Conservation (phyloP, 2,113 vertebrate genomes). For the Periophthalmodon schlosseri region DNA sequence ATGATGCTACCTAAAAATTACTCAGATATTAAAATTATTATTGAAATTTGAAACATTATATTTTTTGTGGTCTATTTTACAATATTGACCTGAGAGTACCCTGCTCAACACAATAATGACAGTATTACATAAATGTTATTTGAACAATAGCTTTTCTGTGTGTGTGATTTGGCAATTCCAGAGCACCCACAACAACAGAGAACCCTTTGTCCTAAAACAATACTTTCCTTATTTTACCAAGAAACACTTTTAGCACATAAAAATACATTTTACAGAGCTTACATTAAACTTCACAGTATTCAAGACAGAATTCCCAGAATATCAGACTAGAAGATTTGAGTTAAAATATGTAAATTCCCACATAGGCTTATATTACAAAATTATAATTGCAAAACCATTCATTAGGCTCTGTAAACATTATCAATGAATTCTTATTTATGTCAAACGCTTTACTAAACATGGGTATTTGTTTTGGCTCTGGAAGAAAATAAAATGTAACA, state of each 20-base stretch:
- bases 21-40: too few species aligned
- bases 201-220: neutral
- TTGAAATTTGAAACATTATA: too few species aligned
- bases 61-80: too few species aligned
- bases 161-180: neutral
- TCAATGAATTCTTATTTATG: neutral
- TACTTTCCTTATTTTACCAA: neutral
- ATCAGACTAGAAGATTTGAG: too few species aligned
- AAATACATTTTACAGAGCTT: neutral
- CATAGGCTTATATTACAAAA: too few species aligned
- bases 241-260: neutral
- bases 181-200: neutral
- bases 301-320: neutral
- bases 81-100: too few species aligned
- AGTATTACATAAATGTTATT: neutral
- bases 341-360: too few species aligned
- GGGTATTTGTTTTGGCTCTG: neutral
- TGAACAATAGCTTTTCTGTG: neutral
- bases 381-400: too few species aligned
- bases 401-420: too few species aligned
- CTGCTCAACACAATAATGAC: too few species aligned
- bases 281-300: neutral
- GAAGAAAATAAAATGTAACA: neutral
- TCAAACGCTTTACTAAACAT: neutral
- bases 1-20: too few species aligned